Conservation (phyloP, 2,888 invertebrate species). For the Ctenicera cuprea region DNA sequence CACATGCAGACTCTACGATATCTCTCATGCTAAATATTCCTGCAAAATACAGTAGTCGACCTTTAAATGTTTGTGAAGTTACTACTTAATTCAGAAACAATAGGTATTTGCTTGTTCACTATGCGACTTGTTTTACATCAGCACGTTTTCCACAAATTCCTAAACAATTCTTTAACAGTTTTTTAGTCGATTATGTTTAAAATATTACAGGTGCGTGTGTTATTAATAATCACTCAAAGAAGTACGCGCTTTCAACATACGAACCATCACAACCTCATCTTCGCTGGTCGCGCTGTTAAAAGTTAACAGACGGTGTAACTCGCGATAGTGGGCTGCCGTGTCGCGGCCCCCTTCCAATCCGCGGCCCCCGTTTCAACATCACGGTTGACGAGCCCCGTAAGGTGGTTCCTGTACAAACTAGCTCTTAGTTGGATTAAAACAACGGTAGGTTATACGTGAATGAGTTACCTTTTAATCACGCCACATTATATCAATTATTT, state of each 20-base stretch:
- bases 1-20: no score
- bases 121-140: no score
- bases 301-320: slow-evolving; percentile 40
- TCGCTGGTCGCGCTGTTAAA: slow-evolving; percentile 6
- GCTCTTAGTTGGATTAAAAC: slow-evolving; percentile 64
- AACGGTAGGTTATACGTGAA: slow-evolving; percentile 39
- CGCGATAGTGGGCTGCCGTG: slow-evolving; percentile 49
- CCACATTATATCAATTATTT: slow-evolving; percentile 2
- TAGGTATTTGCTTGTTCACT: no score
- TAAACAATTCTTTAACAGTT: no score
- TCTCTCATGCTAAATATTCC: no score
- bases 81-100: no score
- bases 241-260: not conserved
- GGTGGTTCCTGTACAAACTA: slow-evolving; percentile 54
- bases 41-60: no score
- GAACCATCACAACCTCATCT: not conserved
- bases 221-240: no score
- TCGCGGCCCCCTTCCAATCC: slow-evolving; percentile 53
- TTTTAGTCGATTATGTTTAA: no score
- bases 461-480: slow-evolving; percentile 13
- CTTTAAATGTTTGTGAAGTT: no score
- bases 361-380: slow-evolving; percentile 53
- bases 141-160: no score
- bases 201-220: no score
- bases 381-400: slow-evolving; percentile 58